Conservation (phyloP, 1,140 invertebrate species). For the Achroia grisella region DNA sequence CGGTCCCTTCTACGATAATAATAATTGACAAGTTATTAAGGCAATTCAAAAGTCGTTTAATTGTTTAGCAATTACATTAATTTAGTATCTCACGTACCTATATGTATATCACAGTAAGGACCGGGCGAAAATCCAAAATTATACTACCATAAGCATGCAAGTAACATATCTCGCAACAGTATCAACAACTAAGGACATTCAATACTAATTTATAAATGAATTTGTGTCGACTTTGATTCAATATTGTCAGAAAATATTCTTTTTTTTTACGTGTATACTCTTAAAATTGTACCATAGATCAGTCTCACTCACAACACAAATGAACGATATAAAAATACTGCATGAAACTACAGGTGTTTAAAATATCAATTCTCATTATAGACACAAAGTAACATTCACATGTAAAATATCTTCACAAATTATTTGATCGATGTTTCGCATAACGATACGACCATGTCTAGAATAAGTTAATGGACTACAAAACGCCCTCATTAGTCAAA, state of each 20-base stretch:
- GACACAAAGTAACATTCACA: constrained; percentile 25
- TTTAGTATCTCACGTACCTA: constrained; percentile 29
- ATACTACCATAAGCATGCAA: constrained; percentile 60
- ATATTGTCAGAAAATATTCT: constrained; percentile 52
- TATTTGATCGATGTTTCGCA: constrained; percentile 62
- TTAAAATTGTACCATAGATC: constrained; percentile 64
- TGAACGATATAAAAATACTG: constrained; percentile 68
- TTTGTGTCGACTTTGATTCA: constrained; percentile 17
- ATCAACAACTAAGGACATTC: constrained; percentile 41
- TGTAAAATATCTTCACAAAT: constrained; percentile 42
- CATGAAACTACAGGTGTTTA: constrained; percentile 46
- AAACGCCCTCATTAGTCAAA: constrained; percentile 68
- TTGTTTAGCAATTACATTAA: constrained; percentile 9
- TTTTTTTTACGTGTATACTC: constrained; percentile 43
- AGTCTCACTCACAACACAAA: constrained; percentile 67
- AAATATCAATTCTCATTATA: constrained; percentile 28
- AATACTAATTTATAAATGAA: constrained; percentile 15
- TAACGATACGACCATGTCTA: constrained; percentile 60
- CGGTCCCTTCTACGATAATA: constrained; percentile 40
- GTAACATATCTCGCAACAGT: constrained; percentile 42
- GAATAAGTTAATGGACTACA: constrained; percentile 65
- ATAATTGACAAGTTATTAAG: constrained; percentile 47
- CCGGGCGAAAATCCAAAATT: constrained; percentile 68
- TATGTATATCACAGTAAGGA: constrained; percentile 64
- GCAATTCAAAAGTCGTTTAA: constrained; percentile 40